Evolutionary conservation across 2,888 invertebrate species (phyloP).

Genomic region (Acanthosepion pharaonis): DNA sequence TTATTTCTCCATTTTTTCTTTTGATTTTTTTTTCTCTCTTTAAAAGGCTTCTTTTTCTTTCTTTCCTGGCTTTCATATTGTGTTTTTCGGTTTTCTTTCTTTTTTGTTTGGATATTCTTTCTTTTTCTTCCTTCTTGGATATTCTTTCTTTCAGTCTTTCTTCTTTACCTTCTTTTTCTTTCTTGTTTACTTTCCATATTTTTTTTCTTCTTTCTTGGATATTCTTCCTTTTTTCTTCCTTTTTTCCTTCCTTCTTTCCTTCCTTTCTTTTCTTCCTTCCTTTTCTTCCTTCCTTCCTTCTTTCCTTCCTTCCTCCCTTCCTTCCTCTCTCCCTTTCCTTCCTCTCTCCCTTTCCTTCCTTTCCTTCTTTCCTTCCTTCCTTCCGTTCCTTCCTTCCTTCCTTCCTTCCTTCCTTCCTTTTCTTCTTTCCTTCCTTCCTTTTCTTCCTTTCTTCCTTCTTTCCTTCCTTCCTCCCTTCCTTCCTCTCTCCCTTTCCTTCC

Average conservation of each 20-base stretch:
- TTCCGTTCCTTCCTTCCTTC: not conserved
- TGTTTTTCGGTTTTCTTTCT: not conserved
- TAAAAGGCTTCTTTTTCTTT: not conserved
- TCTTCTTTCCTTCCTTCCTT: too few species aligned
- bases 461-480: accelerated
- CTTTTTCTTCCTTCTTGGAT: not conserved
- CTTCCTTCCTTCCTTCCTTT: not conserved
- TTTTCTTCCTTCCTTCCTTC: not conserved
- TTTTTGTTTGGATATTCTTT: not conserved
- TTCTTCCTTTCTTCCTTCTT: not conserved
- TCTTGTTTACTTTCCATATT: not conserved
- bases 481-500: not conserved
- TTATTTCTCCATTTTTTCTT: too few species aligned
- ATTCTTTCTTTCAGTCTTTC: not conserved
- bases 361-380: not conserved
- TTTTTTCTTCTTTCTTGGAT: not conserved
- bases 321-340: accelerated
- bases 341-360: too few species aligned
- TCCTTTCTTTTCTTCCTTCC: not conserved
- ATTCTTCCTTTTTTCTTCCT: not conserved
- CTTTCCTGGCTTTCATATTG: not conserved
- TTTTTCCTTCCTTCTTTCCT: not conserved
- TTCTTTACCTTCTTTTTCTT: not conserved
- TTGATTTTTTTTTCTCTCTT: not conserved
- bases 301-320: not conserved